phyloP scores from a whole-genome alignment of 2,797 vertebrate species.

The Meda fulgida region DNA sequence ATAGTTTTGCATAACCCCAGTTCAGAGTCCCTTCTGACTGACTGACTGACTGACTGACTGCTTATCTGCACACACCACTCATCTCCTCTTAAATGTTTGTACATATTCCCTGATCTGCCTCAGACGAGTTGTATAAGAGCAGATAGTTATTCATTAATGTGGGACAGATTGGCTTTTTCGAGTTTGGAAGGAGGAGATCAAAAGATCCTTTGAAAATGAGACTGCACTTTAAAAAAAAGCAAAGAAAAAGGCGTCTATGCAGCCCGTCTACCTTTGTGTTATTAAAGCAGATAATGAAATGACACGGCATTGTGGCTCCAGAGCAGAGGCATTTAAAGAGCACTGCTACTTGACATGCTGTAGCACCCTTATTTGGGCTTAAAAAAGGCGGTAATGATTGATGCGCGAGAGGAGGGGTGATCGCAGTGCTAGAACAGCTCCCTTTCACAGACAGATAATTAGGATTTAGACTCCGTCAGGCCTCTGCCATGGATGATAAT shows the following conservation, averaged over 20 bases:
- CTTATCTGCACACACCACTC: neutral
- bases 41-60: constrained; percentile 7
- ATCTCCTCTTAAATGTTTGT: constrained; percentile 45
- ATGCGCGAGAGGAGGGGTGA: constrained; percentile 49
- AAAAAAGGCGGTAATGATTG: constrained; percentile 56
- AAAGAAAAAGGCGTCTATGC: neutral
- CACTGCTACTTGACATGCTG: constrained; percentile 46
- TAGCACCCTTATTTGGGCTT: constrained; percentile 49
- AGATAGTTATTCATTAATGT: constrained; percentile 45
- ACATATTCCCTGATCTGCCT: constrained; percentile 37
- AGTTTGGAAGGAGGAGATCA: constrained; percentile 36
- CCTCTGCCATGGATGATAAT: constrained; percentile 55
- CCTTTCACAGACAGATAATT: constrained; percentile 55
- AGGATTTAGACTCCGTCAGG: constrained; percentile 57
- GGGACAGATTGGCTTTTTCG: constrained; percentile 42
- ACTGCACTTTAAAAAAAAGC: constrained; percentile 10
- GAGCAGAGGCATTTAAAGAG: constrained; percentile 47
- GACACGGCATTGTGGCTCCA: constrained; percentile 40
- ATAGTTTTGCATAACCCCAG: neutral
- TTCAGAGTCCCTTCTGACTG: neutral
- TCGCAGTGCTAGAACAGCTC: constrained; percentile 44
- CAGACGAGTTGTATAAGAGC: constrained; percentile 5
- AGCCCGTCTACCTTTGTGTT: constrained; percentile 48
- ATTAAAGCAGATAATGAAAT: constrained; percentile 57
- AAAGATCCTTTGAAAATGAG: constrained; percentile 46